A percentile compares a stretch with the other conserved stretches of the same genome.
phyloP scores from a whole-genome alignment of 2,888 invertebrate genomes.

The Melitaea athalia region DNA sequence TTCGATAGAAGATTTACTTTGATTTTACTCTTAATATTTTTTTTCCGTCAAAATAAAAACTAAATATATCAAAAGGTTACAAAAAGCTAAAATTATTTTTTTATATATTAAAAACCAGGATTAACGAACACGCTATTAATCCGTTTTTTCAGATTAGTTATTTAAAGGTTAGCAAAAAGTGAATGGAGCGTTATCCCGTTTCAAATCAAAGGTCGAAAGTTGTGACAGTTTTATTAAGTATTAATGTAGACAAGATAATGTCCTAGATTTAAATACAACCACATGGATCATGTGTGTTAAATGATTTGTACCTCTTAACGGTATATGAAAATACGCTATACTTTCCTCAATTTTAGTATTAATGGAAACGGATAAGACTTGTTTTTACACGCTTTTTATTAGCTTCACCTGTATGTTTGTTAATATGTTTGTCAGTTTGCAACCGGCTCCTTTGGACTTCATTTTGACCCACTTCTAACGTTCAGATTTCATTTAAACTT shows the following conservation, averaged over 20 bases:
- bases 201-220: conserved; percentile 36
- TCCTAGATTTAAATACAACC: conserved; percentile 8
- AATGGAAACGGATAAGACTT: too few species aligned
- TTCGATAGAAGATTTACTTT: too few species aligned
- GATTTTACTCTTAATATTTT: too few species aligned
- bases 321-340: neutral
- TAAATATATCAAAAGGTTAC: too few species aligned
- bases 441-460: too few species aligned
- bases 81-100: neutral
- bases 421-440: too few species aligned
- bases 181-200: conserved; percentile 31
- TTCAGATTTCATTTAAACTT: too few species aligned
- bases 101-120: too few species aligned
- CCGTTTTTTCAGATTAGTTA: conserved; percentile 27
- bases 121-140: neutral
- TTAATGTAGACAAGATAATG: conserved; percentile 29
- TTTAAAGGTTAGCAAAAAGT: conserved; percentile 28
- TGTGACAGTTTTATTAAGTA: conserved; percentile 30
- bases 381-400: too few species aligned
- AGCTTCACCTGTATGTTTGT: too few species aligned
- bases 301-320: neutral
- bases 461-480: too few species aligned
- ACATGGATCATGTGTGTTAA: conserved; percentile 13
- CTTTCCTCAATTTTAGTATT: neutral
- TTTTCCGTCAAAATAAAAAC: too few species aligned